Percentiles rank a stretch among this genome's conserved stretches.
Conservation (phyloP, 2,113 vertebrate species). For the Nycticryphes semicollaris region DNA sequence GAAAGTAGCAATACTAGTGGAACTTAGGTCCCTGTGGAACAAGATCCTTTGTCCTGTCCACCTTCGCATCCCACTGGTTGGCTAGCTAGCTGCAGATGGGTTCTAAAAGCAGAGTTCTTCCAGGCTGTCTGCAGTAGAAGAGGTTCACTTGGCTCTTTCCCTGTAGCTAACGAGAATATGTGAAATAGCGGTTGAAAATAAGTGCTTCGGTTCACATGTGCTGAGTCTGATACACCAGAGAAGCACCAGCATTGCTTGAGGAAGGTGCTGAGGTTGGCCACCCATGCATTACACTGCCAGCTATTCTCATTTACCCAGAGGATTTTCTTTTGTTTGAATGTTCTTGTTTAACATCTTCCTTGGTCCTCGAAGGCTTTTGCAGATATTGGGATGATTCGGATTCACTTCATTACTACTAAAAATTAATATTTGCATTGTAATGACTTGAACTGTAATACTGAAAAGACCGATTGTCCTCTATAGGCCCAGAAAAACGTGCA, state of each 20-base stretch:
- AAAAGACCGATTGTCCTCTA: neutral
- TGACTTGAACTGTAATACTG: neutral
- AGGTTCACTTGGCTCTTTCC: neutral
- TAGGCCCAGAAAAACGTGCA: neutral
- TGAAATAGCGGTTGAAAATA: neutral
- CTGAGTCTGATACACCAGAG: neutral
- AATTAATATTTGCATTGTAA: neutral
- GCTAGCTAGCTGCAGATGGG: neutral
- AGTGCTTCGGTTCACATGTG: neutral
- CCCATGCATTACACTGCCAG: neutral
- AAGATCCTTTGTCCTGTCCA: neutral
- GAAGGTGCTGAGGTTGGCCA: neutral
- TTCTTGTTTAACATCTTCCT: conserved; percentile 10
- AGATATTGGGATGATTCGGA: neutral
- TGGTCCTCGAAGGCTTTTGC: neutral
- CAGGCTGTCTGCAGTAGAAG: neutral
- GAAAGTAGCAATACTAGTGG: neutral
- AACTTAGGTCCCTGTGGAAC: neutral
- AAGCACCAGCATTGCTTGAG: neutral
- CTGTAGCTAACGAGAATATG: neutral
- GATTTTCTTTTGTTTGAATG: neutral
- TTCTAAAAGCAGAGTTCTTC: neutral
- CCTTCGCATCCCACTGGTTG: neutral
- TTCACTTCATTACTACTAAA: neutral
- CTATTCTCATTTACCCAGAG: neutral